These are phyloP conservation scores for Basileuterus tristriatus DNA, from an alignment of 2,797 vertebrate genomes.

Conservation along the genomic window DNA sequence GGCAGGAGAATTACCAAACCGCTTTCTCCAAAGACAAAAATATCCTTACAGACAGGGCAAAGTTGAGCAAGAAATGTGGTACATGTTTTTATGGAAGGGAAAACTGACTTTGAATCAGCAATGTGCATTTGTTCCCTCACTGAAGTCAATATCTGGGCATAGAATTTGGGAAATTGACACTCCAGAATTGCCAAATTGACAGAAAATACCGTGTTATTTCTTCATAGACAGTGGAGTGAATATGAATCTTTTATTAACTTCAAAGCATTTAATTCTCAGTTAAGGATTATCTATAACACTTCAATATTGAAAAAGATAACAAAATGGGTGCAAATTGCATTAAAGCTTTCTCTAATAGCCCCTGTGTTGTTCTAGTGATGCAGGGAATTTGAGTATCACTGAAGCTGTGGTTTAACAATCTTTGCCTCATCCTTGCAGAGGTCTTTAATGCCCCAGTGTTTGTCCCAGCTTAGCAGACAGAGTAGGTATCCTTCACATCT, in stretches of 20 bases:
- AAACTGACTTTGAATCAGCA: neutral
- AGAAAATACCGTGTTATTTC: neutral
- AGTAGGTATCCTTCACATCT: neutral
- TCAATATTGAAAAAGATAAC: neutral
- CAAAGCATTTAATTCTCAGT: neutral
- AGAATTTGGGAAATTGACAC: neutral
- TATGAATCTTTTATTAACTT: neutral
- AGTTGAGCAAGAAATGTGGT: neutral
- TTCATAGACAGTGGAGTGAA: neutral
- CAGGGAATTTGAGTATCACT: neutral
- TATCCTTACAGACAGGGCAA: neutral
- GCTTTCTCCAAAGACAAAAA: neutral
- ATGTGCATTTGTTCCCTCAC: neutral
- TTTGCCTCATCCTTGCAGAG: neutral
- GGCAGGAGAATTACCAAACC: neutral
- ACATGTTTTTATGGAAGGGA: neutral
- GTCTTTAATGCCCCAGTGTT: neutral
- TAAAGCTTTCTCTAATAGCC: neutral
- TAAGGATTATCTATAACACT: neutral
- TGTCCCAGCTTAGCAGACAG: neutral
- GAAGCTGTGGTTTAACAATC: neutral
- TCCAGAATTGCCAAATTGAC: neutral
- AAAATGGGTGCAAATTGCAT: neutral
- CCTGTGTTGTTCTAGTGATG: neutral
- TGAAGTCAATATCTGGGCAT: neutral